phyloP scores from a whole-genome alignment of 2,113 vertebrate species.

The Pygoscelis adeliae region DNA sequence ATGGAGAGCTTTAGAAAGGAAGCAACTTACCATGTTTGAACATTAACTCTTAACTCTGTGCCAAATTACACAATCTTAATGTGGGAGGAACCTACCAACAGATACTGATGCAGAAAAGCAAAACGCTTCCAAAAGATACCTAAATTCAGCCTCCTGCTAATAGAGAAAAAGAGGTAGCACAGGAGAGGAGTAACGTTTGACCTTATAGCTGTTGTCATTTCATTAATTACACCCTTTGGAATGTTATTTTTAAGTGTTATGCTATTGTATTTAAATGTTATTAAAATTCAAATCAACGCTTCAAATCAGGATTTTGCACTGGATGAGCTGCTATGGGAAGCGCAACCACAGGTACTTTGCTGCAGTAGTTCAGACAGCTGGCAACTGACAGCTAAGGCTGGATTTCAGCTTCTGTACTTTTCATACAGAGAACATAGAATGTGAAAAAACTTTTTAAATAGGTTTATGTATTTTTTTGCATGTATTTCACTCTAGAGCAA shows the following conservation, averaged over 20 bases:
- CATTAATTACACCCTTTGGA: not conserved
- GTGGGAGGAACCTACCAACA: conserved; percentile 40
- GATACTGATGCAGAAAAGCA: not conserved
- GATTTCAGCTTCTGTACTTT: not conserved
- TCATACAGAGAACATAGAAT: fast-evolving
- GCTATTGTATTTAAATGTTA: not conserved
- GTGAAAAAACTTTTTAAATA: not conserved
- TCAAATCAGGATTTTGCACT: not conserved
- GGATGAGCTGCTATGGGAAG: not conserved
- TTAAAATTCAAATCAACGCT: not conserved
- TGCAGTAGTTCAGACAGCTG: not conserved
- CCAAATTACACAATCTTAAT: conserved; percentile 26
- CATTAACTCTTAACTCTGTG: conserved; percentile 20
- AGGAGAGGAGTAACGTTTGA: not conserved
- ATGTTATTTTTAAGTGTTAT: not conserved
- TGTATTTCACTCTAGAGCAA: not conserved
- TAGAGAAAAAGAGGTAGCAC: not conserved
- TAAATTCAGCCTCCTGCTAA: not conserved
- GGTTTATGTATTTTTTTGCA: not conserved
- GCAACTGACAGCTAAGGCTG: not conserved
- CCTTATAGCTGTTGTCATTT: not conserved
- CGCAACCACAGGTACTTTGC: not conserved
- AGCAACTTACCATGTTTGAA: not conserved
- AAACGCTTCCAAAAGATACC: not conserved
- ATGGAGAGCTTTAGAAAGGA: not conserved